Evolutionary conservation across 2,888 invertebrate species (phyloP).

Genomic region (Nephrotoma flavescens): DNA sequence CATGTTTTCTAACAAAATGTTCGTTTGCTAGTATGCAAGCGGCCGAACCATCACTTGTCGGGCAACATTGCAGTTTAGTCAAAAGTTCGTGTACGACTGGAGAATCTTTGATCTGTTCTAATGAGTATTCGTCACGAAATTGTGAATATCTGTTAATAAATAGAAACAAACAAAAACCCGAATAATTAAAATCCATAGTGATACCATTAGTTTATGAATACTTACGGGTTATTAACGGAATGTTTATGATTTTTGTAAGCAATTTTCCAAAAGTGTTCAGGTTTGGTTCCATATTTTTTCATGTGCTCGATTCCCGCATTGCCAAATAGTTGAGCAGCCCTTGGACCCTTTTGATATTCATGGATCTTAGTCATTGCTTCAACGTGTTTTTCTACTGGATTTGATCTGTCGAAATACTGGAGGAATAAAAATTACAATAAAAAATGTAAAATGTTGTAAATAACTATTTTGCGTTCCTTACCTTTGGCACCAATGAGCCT

Average conservation of each 20-base stretch:
- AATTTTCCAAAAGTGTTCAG: conserved; percentile 94
- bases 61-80: conserved; percentile 95
- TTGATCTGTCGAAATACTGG: conserved; percentile 53
- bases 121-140: conserved; percentile 77
- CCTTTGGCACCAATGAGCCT: conserved; percentile 80
- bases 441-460: not conserved
- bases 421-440: conserved; percentile 32
- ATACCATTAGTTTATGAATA: conserved; percentile 62
- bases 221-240: conserved; percentile 91
- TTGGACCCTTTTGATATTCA: conserved; percentile 68
- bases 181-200: not conserved
- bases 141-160: conserved; percentile 59
- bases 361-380: conserved; percentile 72
- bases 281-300: conserved; percentile 67
- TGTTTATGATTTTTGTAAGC: conserved; percentile 88
- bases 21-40: conserved; percentile 86
- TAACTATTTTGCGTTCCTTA: conserved; percentile 31
- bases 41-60: conserved; percentile 94
- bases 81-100: conserved; percentile 81
- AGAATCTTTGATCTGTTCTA: conserved; percentile 81
- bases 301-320: conserved; percentile 83
- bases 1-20: conserved; percentile 71
- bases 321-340: conserved; percentile 94
- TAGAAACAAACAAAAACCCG: conserved; percentile 9
- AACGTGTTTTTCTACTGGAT: conserved; percentile 66